Conservation (phyloP, 2,113 vertebrate species). For the Ochotona curzoniae region DNA sequence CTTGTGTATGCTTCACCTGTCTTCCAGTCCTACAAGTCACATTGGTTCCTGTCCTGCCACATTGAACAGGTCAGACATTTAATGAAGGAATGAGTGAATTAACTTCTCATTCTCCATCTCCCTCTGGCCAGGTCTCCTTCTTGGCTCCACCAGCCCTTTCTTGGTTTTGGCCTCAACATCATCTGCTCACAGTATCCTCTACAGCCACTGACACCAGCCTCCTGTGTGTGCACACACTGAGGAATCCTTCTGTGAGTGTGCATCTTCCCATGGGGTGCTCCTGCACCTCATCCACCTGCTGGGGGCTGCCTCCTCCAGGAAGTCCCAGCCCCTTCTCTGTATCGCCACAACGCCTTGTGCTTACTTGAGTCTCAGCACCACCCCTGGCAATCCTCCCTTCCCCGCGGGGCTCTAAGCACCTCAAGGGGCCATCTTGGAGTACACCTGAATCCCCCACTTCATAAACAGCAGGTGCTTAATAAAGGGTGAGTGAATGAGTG, state of each 20-base stretch:
- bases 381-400: background rate
- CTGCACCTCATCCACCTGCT: background rate
- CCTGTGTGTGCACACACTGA: too few relatives aligned
- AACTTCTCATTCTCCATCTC: background rate
- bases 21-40: background rate
- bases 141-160: background rate
- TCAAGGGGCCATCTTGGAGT: too few relatives aligned
- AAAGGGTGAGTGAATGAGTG: background rate
- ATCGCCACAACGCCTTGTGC: fast-evolving
- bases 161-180: background rate
- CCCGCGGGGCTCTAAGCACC: background rate
- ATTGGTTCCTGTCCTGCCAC: background rate
- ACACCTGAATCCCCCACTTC: background rate
- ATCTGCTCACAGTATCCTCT: background rate
- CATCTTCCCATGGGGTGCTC: background rate
- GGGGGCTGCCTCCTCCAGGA: background rate
- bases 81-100: background rate
- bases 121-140: background rate
- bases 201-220: background rate
- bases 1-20: background rate
- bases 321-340: background rate
- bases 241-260: background rate
- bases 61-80: background rate
- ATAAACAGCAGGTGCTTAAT: background rate
- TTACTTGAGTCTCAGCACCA: background rate